Evolutionary conservation across 2,888 invertebrate genomes (phyloP).

Genomic region (Marasmarcha lunaedactyla): DNA sequence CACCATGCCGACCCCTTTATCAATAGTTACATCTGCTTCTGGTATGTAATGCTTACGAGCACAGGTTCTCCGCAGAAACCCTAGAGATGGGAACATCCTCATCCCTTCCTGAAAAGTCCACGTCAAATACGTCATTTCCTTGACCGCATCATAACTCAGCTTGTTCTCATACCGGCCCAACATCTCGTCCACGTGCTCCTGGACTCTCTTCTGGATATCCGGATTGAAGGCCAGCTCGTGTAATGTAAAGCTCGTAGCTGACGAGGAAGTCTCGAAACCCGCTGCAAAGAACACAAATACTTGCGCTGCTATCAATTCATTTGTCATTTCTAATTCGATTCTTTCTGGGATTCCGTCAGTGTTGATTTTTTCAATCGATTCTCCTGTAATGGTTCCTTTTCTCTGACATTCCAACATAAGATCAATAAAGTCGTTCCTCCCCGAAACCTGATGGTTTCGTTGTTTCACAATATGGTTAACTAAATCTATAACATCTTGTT

Average conservation of each 20-base stretch:
- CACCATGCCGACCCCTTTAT: conserved; percentile 19
- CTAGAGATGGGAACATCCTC: conserved; percentile 18
- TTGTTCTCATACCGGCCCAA: conserved; percentile 17
- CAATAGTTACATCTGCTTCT: conserved; percentile 22
- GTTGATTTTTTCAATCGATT: conserved; percentile 15
- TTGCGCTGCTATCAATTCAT: conserved; percentile 17
- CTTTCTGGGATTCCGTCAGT: conserved; percentile 13
- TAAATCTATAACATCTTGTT: neutral
- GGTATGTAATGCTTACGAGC: conserved; percentile 16
- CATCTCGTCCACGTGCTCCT: conserved; percentile 19
- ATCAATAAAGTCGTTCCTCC: conserved; percentile 21
- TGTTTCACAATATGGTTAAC: conserved; percentile 8
- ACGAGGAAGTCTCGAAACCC: conserved; percentile 21
- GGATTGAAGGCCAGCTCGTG: conserved; percentile 19
- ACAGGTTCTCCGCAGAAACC: conserved; percentile 15
- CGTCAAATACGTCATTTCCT: conserved; percentile 20
- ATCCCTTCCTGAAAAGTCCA: conserved; percentile 18
- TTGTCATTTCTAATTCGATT: conserved; percentile 13
- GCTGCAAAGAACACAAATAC: conserved; percentile 20
- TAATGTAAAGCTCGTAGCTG: conserved; percentile 18
- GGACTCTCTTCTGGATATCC: conserved; percentile 16
- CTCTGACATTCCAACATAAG: conserved; percentile 17
- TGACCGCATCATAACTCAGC: conserved; percentile 19
- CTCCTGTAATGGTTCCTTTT: conserved; percentile 16
- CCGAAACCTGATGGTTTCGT: conserved; percentile 17